Evolutionary conservation across 2,888 invertebrate genomes (phyloP).

Genomic region (Rhagonycha fulva): DNA sequence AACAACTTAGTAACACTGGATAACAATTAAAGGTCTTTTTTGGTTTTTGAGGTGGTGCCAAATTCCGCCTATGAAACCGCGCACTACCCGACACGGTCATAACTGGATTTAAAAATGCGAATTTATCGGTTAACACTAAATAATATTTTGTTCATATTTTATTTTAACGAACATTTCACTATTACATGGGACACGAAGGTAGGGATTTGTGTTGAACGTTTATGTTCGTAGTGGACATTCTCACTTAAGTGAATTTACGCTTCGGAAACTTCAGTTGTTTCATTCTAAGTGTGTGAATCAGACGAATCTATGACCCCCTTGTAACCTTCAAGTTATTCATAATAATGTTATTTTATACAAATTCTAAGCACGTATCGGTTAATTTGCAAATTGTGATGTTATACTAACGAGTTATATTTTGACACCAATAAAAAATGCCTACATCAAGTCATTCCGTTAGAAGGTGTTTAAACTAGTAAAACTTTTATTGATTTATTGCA

Average conservation of each 20-base stretch:
- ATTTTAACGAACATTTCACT: slow-evolving; percentile 22
- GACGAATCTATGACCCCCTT: not conserved
- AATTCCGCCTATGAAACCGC: slow-evolving; percentile 19
- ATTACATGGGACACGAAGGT: slow-evolving; percentile 11
- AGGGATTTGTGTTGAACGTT: slow-evolving; percentile 10
- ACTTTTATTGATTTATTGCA: not conserved
- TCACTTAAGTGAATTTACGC: not conserved
- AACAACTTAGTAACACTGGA: slow-evolving; percentile 46
- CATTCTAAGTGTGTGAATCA: not conserved
- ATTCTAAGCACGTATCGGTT: not conserved
- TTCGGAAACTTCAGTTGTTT: not conserved
- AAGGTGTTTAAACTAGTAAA: not conserved
- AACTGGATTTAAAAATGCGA: slow-evolving; percentile 13
- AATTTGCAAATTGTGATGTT: not conserved
- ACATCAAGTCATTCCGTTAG: not conserved
- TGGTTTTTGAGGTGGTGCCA: slow-evolving; percentile 1
- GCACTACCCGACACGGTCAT: slow-evolving; percentile 26
- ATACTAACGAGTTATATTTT: not conserved
- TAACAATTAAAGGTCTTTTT: not conserved
- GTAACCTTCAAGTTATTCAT: not conserved
- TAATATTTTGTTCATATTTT: slow-evolving; percentile 21
- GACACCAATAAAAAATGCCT: not conserved
- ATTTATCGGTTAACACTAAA: not conserved
- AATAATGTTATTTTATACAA: not conserved
- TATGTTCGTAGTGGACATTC: not conserved